Evolutionary conservation across 2,113 vertebrate species (phyloP).

Genomic region (Neoarius graeffei): DNA sequence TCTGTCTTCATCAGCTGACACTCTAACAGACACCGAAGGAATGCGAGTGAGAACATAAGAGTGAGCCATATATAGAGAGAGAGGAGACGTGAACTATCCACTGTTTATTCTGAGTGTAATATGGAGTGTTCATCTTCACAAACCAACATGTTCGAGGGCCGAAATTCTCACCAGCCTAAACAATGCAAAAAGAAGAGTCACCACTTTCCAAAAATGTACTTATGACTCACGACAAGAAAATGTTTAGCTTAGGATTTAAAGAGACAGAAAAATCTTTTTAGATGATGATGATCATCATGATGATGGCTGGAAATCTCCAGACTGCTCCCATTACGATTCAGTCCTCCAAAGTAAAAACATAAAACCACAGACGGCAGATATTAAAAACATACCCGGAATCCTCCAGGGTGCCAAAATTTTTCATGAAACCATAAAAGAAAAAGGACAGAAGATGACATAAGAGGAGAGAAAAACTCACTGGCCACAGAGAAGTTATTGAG

Average conservation of each 20-base stretch:
- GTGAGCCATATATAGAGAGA: not conserved
- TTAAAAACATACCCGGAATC: not conserved
- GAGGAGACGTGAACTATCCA: not conserved
- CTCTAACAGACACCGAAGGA: constrained; percentile 57
- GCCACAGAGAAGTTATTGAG: constrained; percentile 99
- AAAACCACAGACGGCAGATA: not conserved
- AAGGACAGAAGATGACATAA: not conserved
- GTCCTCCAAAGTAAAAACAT: not conserved
- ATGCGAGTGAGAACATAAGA: not conserved
- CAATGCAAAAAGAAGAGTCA: not conserved
- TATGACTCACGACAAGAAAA: constrained; percentile 6
- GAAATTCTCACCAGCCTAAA: constrained; percentile 17
- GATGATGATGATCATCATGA: not conserved
- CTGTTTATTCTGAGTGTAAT: not conserved
- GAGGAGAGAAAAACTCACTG: constrained; percentile 74
- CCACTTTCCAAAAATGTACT: not conserved
- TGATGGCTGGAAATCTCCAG: not conserved
- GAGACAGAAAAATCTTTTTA: not conserved
- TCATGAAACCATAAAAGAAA: not conserved
- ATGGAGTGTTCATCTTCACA: not conserved
- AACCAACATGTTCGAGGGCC: not conserved
- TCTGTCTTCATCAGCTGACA: constrained; percentile 97
- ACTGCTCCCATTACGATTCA: not conserved
- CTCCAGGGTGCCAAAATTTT: not conserved
- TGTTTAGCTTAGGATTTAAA: not conserved